Conservation (phyloP, 1,140 invertebrate species). For the Lepidurus arcticus region DNA sequence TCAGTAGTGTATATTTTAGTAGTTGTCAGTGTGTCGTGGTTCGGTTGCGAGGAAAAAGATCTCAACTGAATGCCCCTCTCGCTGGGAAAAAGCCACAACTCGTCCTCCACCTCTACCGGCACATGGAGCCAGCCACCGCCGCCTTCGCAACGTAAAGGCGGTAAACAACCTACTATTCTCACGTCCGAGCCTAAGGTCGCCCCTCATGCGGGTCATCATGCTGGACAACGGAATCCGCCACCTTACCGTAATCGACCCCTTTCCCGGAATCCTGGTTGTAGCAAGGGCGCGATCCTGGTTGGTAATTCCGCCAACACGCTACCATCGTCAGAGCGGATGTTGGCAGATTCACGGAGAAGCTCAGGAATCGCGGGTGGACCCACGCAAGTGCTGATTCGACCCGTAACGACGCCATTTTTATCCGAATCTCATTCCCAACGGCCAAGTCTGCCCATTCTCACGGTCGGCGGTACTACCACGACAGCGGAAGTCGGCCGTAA, state of each 20-base stretch:
- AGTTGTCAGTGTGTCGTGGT: no score
- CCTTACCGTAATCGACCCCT: conserved; percentile 17
- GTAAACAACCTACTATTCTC: neutral
- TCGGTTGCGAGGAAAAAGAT: neutral
- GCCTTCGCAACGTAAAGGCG: neutral
- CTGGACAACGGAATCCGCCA: neutral
- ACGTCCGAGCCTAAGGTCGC: neutral
- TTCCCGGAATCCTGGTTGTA: neutral
- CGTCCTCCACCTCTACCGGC: neutral
- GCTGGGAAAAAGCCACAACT: neutral
- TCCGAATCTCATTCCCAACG: neutral
- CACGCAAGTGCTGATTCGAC: no score
- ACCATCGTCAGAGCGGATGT: neutral
- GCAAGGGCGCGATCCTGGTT: neutral
- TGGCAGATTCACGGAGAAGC: no score
- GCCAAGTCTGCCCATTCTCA: neutral
- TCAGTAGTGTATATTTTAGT: no score
- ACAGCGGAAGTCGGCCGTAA: neutral
- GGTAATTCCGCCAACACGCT: neutral
- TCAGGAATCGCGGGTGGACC: no score
- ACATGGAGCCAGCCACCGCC: neutral
- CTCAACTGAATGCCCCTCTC: neutral
- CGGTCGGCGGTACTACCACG: no score
- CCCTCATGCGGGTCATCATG: conserved; percentile 3
- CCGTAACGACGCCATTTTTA: no score